Evolutionary conservation across 2,797 vertebrate genomes (phyloP).

Genomic region (Phrynocephalus vlangalii): DNA sequence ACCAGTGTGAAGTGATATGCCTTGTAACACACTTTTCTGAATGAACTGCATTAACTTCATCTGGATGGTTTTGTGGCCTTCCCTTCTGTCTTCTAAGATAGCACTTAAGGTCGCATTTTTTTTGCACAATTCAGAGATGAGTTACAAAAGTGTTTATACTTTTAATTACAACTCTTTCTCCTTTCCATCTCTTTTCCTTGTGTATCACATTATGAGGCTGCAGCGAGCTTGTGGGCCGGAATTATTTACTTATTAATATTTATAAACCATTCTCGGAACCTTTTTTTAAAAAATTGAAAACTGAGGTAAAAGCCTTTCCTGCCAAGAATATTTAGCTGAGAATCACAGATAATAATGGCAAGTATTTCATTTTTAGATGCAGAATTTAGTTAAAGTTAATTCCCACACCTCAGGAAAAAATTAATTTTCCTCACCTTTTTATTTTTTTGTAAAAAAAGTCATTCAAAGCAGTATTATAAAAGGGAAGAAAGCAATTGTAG

Average conservation of each 20-base stretch:
- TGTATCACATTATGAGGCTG: background rate
- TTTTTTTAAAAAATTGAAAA: background rate
- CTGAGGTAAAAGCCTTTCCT: no score
- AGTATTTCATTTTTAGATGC: constrained; percentile 76
- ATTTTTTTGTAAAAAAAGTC: constrained; percentile 22
- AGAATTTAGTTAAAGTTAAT: constrained; percentile 58
- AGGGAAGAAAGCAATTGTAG: constrained; percentile 51
- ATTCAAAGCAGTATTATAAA: constrained; percentile 60
- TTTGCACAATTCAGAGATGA: background rate
- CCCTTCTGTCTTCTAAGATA: background rate
- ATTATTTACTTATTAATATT: background rate
- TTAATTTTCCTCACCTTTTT: constrained; percentile 53
- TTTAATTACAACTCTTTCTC: constrained; percentile 23
- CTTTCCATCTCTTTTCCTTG: background rate
- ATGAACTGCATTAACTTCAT: background rate
- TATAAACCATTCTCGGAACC: background rate
- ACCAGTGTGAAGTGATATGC: background rate
- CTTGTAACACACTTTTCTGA: background rate
- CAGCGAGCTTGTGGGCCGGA: background rate
- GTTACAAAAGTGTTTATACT: background rate
- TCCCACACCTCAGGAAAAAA: constrained; percentile 68
- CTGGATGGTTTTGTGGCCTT: background rate
- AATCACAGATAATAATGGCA: constrained; percentile 61
- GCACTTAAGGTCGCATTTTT: background rate
- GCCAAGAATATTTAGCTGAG: constrained; percentile 59